Base-by-base conservation (phyloP, 2,888 invertebrate genomes). In the Cistogaster globosa region DNA sequence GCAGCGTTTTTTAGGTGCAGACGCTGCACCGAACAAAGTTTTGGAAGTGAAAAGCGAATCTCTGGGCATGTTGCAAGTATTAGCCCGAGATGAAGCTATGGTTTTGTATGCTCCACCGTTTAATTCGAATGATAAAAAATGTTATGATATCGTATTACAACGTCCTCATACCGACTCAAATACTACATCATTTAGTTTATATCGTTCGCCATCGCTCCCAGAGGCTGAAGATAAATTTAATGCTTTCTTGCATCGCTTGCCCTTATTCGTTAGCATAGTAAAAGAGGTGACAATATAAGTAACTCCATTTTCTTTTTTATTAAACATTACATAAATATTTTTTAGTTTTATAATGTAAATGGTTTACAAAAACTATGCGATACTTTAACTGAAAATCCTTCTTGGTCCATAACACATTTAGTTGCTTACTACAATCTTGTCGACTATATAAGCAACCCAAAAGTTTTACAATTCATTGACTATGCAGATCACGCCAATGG, bases 371-470 rank as follows among this genome's bases (percentile, higher is more conserved):
- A 95, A 89, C 92, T 97, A 1, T 97, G 97, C 89, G 96, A 97
- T 90, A 94, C 94, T 0, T 90, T 97, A 20, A 92, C 94, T 0
- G 95, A 96, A 75, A 95, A 98, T 92, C 96, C 96, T 0, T 95
- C 96, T 0, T 98, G 98, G 98, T 96, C 95, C 0, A 92, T 97
- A 76, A 96, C 97, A 0, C 98, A 98, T 93, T 92, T 98, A 83
- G 95, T 96, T 0, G 97, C 97, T 0, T 94, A 96, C 89, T 95
- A 97, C 88, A 96, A 96, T 11, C 93, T 96, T 7, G 93, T 94
- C 72, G 97, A 97, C 63, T 94, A 96, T 9, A 95, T 98, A 87
- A 94, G 94, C 86, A 93, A 96, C 88, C 94, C 95, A 0, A 93
- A 94, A 71, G 94, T 97, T 0, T 94, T 95, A 89, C 94, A 94